Evolutionary conservation across 1,140 invertebrate genomes (phyloP), one percentile per base, ranked within the genome.

Genomic region (Lepidurus arcticus): DNA sequence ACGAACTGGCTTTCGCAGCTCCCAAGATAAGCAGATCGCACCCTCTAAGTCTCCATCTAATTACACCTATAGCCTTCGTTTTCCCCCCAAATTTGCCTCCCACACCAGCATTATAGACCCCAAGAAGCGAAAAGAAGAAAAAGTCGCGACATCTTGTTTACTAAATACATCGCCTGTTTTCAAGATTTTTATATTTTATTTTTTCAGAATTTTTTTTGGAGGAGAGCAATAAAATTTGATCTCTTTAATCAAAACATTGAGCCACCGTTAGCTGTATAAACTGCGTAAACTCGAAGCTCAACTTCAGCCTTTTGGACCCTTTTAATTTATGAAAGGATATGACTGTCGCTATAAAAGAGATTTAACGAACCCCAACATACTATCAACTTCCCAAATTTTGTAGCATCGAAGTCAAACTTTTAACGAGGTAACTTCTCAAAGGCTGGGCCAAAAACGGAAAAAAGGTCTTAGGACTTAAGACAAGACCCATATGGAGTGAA

Each of bases 1-100:
- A 65, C 53, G 13, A 65, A 65, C n/a, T 65, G 47, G 53, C 13
- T 65, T 34, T 65, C 13, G 53, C 53, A 65, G 53, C n/a, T 65
- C 21, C 53, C 53, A 65, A 65, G 53, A 65, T n/a, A 65, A 65
- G 53, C 53, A 65, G 6, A 65, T 65, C 53, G 21, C 47, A 7
- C 11, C 21, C 47, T 24, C 24, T 24, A n/a, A n/a, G 47, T 16
- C 47, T 53, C 47, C 47, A 9, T 2, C 1, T 65, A 65, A 65
- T 65, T 65, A 65, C 21, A 65, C 6, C 47, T 13, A 6, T 65
- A 65, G 6, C 47, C 6, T 9, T 53, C 11, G 13, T 13, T 21
- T 65, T 65, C 21, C 1, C 26, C 26, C 26, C 24, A 24, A 26
- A 26, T 26, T 26, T 26, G 1, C 26, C 26, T 2, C 26, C 26